Percentiles rank a stretch among this genome's conserved stretches.
These are phyloP conservation scores for Tetraodon nigroviridis DNA, from an alignment of 2,113 vertebrate species.

Conservation along the genomic window DNA sequence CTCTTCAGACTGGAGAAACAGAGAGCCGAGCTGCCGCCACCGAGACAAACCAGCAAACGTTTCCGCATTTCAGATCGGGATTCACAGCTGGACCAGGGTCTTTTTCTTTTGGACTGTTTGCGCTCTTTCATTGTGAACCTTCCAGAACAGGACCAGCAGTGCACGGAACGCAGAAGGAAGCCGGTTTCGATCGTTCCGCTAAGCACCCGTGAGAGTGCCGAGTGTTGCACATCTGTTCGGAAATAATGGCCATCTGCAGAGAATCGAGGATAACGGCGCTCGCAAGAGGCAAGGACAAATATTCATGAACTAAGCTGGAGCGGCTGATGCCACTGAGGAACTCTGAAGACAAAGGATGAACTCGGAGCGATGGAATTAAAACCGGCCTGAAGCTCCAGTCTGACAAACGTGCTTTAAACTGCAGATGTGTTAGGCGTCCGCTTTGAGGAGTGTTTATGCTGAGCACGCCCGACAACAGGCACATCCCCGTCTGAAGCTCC, in stretches of 20 bases:
- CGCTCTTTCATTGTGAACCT: neutral
- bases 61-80: no score
- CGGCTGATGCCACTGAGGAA: conserved; percentile 12
- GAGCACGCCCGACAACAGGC: conserved; percentile 34
- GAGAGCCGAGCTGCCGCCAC: no score
- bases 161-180: conserved; percentile 5
- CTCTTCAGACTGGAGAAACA: neutral
- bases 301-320: conserved; percentile 29
- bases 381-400: neutral
- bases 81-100: no score
- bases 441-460: conserved; percentile 32
- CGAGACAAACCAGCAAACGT: no score
- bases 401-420: conserved; percentile 19
- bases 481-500: conserved; percentile 48
- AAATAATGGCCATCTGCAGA: conserved; percentile 56
- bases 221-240: conserved; percentile 59
- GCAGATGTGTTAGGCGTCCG: conserved; percentile 11
- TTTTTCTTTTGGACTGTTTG: no score
- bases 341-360: conserved; percentile 5
- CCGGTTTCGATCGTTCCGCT: conserved; percentile 60
- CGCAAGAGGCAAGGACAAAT: conserved; percentile 28
- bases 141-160: conserved; percentile 18
- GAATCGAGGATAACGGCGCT: conserved; percentile 44
- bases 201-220: conserved; percentile 55
- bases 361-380: conserved; percentile 7